Percentiles rank a stretch among this genome's conserved stretches.
Evolutionary conservation across 2,797 vertebrate species (phyloP).

Genomic region (Kryptopterus vitreolus): DNA sequence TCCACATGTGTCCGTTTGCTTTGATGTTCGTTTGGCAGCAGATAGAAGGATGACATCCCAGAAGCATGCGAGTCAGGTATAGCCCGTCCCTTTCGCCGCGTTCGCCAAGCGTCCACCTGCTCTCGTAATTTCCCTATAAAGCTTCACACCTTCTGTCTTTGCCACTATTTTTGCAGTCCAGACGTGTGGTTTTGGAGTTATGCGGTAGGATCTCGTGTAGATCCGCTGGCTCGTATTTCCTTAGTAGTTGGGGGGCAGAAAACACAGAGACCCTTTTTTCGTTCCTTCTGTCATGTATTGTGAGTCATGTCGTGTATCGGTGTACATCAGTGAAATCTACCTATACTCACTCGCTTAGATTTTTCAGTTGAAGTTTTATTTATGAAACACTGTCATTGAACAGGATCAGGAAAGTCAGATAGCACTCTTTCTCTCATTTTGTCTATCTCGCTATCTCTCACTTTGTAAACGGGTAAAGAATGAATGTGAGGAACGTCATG

Average conservation of each 20-base stretch:
- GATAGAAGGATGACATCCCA: neutral
- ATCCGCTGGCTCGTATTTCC: conserved; percentile 46
- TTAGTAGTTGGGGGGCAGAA: conserved; percentile 56
- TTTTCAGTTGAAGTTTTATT: neutral
- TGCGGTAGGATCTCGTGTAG: conserved; percentile 37
- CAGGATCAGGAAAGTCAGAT: neutral
- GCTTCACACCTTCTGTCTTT: conserved; percentile 54
- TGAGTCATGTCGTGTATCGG: no score
- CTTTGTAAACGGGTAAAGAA: neutral
- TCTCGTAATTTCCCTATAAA: conserved; percentile 47
- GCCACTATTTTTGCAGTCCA: conserved; percentile 52
- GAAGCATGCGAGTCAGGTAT: neutral
- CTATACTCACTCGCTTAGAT: neutral
- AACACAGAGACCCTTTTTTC: conserved; percentile 23
- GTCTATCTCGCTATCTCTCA: neutral
- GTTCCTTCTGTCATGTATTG: neutral
- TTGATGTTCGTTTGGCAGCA: conserved; percentile 10
- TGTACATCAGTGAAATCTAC: neutral
- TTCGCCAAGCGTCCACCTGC: conserved; percentile 32
- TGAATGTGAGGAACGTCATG: neutral
- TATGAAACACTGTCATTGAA: neutral
- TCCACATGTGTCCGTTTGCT: neutral
- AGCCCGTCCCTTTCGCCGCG: neutral
- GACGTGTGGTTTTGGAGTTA: conserved; percentile 43
- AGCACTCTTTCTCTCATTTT: neutral